phyloP scores from a whole-genome alignment of 2,888 invertebrate genomes.

The Aphidoletes aphidimyza region DNA sequence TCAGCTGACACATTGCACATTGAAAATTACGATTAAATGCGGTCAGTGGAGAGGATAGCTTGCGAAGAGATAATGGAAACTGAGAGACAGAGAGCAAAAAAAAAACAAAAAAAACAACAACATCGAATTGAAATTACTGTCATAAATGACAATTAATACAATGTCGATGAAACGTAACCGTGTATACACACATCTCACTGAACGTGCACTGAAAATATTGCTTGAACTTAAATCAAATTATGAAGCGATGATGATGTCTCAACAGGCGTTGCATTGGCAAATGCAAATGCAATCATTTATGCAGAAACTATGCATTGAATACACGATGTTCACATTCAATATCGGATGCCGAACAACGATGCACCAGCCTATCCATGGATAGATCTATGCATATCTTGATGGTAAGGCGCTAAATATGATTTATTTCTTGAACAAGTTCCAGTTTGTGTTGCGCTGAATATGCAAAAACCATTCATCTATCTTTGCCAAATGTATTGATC shows the following conservation, averaged over 20 bases:
- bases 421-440: too few relatives aligned
- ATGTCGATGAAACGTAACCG: neutral
- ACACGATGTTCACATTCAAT: too few relatives aligned
- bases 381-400: too few relatives aligned
- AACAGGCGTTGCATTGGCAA: neutral
- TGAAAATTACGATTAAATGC: neutral
- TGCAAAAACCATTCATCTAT: too few relatives aligned
- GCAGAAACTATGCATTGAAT: too few relatives aligned
- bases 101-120: neutral
- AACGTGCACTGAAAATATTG: neutral
- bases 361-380: too few relatives aligned
- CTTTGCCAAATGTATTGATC: too few relatives aligned
- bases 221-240: conserved; percentile 19
- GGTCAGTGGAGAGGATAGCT: neutral
- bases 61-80: neutral
- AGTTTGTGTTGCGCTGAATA: too few relatives aligned
- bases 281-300: neutral
- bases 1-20: neutral
- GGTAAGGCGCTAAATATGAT: too few relatives aligned
- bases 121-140: neutral
- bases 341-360: too few relatives aligned
- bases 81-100: neutral
- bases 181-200: neutral
- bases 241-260: neutral
- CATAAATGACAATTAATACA: neutral